A percentile compares a stretch with the other conserved stretches of the same genome.
Evolutionary conservation across 2,888 invertebrate genomes (phyloP).

Genomic region (Cataglyphis livida): DNA sequence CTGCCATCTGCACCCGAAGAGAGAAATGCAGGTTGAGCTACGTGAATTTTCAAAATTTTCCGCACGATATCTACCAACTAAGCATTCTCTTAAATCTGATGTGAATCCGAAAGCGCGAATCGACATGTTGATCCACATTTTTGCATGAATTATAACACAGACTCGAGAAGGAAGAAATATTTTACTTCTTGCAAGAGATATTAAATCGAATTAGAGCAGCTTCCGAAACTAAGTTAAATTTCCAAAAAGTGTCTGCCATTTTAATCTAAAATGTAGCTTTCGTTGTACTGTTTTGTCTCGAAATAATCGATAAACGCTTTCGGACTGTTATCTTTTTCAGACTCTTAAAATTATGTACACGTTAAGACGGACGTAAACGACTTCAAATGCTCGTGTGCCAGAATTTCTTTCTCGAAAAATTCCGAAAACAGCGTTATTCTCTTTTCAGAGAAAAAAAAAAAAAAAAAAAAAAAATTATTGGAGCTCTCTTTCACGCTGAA

Average conservation of each 20-base stretch:
- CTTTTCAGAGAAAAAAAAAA: slow-evolving; percentile 21
- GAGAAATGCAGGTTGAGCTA: slow-evolving; percentile 54
- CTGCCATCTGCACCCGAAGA: slow-evolving; percentile 37
- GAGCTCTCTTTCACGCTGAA: not conserved
- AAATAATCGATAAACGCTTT: slow-evolving; percentile 36
- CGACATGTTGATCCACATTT: not conserved
- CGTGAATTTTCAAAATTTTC: slow-evolving; percentile 68
- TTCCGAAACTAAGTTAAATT: not conserved
- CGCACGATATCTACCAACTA: slow-evolving; percentile 57
- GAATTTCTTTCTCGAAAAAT: slow-evolving; percentile 51
- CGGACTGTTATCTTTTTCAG: slow-evolving; percentile 21
- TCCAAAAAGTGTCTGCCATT: not conserved
- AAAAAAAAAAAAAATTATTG: too few species aligned
- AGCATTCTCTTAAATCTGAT: slow-evolving; percentile 41
- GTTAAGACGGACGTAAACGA: slow-evolving; percentile 61
- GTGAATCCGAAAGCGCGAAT: slow-evolving; percentile 42
- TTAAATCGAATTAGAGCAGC: not conserved
- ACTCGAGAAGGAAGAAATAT: not conserved
- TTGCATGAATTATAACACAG: not conserved
- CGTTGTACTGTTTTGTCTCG: not conserved
- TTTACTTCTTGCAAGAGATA: not conserved
- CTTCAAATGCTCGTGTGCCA: slow-evolving; percentile 41
- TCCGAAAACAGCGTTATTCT: slow-evolving; percentile 35
- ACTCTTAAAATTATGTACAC: slow-evolving; percentile 60
- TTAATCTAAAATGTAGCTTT: not conserved